Percentiles rank a stretch among this genome's conserved stretches.
phyloP scores from a whole-genome alignment of 2,888 invertebrate species.

The Anodontia alba region DNA sequence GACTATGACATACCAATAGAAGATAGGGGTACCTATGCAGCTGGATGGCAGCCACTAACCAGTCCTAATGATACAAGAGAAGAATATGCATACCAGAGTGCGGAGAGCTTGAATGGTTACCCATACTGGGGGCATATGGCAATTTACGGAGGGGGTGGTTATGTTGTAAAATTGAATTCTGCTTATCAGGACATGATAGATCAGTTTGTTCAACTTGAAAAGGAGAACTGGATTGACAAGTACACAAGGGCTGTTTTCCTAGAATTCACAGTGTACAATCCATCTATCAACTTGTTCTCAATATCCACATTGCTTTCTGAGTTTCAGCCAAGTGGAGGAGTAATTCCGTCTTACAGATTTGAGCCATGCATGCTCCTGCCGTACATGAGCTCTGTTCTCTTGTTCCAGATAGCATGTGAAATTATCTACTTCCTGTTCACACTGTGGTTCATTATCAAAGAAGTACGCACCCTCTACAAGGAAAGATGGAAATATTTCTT shows the following conservation, averaged over 20 bases:
- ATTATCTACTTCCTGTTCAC: slow-evolving; percentile 79
- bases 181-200: slow-evolving; percentile 73
- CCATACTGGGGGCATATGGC: slow-evolving; percentile 84
- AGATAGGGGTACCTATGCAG: slow-evolving; percentile 74
- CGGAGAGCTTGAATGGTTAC: slow-evolving; percentile 83
- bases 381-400: slow-evolving; percentile 76
- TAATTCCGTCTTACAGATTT: slow-evolving; percentile 80
- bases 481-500: slow-evolving; percentile 80
- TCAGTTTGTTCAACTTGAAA: slow-evolving; percentile 81
- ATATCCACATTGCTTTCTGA: slow-evolving; percentile 82
- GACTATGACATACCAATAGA: slow-evolving; percentile 75
- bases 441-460: slow-evolving; percentile 83
- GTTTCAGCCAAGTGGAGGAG: slow-evolving; percentile 80
- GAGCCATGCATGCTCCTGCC: slow-evolving; percentile 83
- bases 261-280: slow-evolving; percentile 87
- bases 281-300: slow-evolving; percentile 83
- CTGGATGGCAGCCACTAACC: slow-evolving; percentile 73
- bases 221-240: slow-evolving; percentile 85
- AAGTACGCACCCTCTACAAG: slow-evolving; percentile 78
- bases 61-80: slow-evolving; percentile 50
- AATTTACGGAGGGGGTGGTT: slow-evolving; percentile 86
- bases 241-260: slow-evolving; percentile 86
- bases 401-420: slow-evolving; percentile 82
- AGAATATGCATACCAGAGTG: slow-evolving; percentile 81
- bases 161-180: slow-evolving; percentile 84